Evolutionary conservation across 1,140 invertebrate species (phyloP), one percentile per base, ranked within the genome.

Genomic region (Teleopsis dalmanni): DNA sequence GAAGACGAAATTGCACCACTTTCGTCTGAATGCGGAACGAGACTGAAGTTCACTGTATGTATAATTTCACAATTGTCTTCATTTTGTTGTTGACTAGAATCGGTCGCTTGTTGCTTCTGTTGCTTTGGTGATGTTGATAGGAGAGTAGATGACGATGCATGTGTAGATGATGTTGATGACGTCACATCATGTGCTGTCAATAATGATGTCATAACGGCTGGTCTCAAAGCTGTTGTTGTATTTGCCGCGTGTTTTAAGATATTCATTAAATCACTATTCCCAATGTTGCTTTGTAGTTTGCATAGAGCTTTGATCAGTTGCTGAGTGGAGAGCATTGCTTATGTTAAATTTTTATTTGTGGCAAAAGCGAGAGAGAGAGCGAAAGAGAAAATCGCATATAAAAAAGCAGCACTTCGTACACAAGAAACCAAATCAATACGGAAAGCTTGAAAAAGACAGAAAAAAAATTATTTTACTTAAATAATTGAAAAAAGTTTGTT

Each of bases 241-340:
- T 6, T 16, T 13, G 19, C 18, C 4, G 9, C 9, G 11, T 46
- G 31, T 31, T 45, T 50, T 38, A 50, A 26, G 13, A 51, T 26
- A 33, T 51, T 43, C 3, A 35, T 29, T 29, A 26, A 35, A 42
- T n/a, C 14, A 44, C 25, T 38, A 45, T 23, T 37, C 31, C 35
- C 21, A 9, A 29, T 23, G 47, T 25, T 50, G 18, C 37, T 52
- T 48, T 43, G 50, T 44, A 52, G 45, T 34, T 48, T 52, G 38
- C 50, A 40, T 18, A 52, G 26, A 38, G 57, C 59, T 58, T 62
- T 60, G 53, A 64, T 56, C 55, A 66, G 35, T 55, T 66, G 64
- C 56, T 67, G 64, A 47, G 57, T 53, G 19, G 64, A 62, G 51
- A 59, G 57, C 64, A 67, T 67, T 33, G 31, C 36, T 27, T 47